Base-by-base conservation (phyloP, 1,140 invertebrate genomes). In the Asbolus verrucosus region DNA sequence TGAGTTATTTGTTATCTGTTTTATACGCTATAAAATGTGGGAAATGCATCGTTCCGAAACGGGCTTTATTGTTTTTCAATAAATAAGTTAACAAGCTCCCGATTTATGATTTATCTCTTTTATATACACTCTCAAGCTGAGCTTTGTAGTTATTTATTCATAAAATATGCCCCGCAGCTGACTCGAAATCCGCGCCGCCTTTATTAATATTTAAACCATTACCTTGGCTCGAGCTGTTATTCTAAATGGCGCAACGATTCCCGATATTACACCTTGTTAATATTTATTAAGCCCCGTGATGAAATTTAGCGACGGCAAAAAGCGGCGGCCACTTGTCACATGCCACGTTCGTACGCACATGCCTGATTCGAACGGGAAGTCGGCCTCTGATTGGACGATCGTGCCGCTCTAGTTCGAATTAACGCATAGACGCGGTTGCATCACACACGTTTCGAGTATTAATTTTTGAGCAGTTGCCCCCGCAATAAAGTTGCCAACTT, bases 121-220 rank as follows among this genome's bases (percentile, higher is more conserved):
- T 63, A 63, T 63, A 43, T 63, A 63, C 36, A 63, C 61, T 41
- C 16, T 43, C 61, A 39, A 41, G 36, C 19, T 33, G 30, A 27
- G 61, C 61, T 63, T 63, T 63, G 16, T 41, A 63, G 21, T 63
- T 63, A 63, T 43, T 54, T 67, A 67, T 67, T 67, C 46, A 67
- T 67, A 67, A 67, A 67, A 67, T 67, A 67, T 67, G 41, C 39
- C 65, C 65, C 19, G 30, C 41, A 50, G 65, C 65, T 67, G 65
- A 50, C 36, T 67, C 54, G 41, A 67, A 67, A 67, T 67, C 65
- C 38, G 65, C 27, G 46, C 65, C 65, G 39, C 65, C 46, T 67
- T 67, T 67, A 67, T 67, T 67, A 67, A 67, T 67, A 67, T 67
- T 67, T 67, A 67, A 67, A 67, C 65, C 65, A 50, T 67, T 67